Conservation (phyloP, 1,140 invertebrate species). For the Drosophila nikananu region DNA sequence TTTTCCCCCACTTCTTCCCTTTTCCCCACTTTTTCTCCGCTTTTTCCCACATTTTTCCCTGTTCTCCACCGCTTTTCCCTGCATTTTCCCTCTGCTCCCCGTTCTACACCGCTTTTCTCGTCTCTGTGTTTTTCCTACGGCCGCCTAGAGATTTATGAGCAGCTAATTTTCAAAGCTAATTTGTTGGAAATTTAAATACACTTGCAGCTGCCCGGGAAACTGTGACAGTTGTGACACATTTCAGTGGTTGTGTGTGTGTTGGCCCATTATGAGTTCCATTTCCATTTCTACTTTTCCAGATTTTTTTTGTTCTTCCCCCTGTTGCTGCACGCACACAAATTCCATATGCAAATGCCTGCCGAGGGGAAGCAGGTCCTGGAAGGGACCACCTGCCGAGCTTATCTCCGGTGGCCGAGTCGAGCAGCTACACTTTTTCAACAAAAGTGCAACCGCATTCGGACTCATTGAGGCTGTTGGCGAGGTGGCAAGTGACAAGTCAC, state of each 20-base stretch:
- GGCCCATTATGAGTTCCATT: not conserved
- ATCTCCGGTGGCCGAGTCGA: constrained; percentile 39
- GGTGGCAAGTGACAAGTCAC: constrained; percentile 24
- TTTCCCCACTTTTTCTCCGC: not conserved
- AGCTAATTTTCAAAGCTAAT: constrained; percentile 75
- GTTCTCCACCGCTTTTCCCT: not conserved
- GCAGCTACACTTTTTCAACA: constrained; percentile 29
- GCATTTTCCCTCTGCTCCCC: too few relatives aligned
- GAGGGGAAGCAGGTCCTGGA: not conserved
- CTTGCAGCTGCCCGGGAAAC: constrained; percentile 49
- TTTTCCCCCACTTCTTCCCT: not conserved
- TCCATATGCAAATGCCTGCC: constrained; percentile 65
- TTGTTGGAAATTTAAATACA: constrained; percentile 66
- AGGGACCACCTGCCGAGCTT: constrained; percentile 57
- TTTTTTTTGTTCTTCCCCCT: not conserved
- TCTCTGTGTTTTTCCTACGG: constrained; percentile 44
- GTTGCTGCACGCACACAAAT: constrained; percentile 54
- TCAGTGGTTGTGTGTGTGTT: constrained; percentile 10
- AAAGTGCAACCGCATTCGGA: constrained; percentile 34
- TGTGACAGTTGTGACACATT: constrained; percentile 57
- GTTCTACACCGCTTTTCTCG: not conserved
- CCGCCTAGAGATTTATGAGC: constrained; percentile 70
- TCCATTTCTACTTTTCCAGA: constrained; percentile 15
- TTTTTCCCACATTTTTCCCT: too few relatives aligned
- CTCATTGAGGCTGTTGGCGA: not conserved